Evolutionary conservation across 2,797 vertebrate species (phyloP).

Genomic region (Crax fasciolata): DNA sequence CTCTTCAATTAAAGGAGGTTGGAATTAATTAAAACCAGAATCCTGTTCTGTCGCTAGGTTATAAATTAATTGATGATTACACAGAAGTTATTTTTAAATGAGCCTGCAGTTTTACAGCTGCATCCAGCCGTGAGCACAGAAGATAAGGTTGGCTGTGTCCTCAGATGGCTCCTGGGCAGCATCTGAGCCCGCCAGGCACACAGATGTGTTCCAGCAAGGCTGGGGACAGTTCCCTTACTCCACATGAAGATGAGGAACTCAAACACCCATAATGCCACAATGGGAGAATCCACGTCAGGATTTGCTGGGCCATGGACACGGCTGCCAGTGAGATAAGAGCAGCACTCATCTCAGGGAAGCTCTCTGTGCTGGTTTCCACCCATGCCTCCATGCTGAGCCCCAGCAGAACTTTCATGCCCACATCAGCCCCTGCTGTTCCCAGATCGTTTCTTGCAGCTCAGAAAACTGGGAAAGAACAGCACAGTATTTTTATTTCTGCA

Average conservation of each 20-base stretch:
- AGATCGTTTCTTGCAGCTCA: not conserved
- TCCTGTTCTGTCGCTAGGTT: not conserved
- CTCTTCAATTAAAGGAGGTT: not conserved
- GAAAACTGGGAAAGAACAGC: not conserved
- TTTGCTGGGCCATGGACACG: not conserved
- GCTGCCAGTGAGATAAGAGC: not conserved
- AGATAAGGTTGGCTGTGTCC: not conserved
- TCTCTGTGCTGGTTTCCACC: not conserved
- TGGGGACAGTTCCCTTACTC: fast-evolving
- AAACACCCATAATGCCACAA: fast-evolving
- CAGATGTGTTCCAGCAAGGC: fast-evolving
- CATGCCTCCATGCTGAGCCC: fast-evolving
- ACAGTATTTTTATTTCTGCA: not conserved
- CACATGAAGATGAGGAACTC: not conserved
- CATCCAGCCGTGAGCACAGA: not conserved
- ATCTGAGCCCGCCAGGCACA: not conserved
- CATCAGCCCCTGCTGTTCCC: not conserved
- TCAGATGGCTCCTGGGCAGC: not conserved
- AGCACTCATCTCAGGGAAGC: not conserved
- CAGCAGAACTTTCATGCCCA: not conserved
- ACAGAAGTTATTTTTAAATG: not conserved
- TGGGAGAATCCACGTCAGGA: fast-evolving
- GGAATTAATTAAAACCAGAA: conserved; percentile 3
- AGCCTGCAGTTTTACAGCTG: not conserved
- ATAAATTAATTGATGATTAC: conserved; percentile 32